These are phyloP conservation scores for Thereva nobilitata DNA, from an alignment of 2,888 invertebrate genomes.

Conservation along the genomic window DNA sequence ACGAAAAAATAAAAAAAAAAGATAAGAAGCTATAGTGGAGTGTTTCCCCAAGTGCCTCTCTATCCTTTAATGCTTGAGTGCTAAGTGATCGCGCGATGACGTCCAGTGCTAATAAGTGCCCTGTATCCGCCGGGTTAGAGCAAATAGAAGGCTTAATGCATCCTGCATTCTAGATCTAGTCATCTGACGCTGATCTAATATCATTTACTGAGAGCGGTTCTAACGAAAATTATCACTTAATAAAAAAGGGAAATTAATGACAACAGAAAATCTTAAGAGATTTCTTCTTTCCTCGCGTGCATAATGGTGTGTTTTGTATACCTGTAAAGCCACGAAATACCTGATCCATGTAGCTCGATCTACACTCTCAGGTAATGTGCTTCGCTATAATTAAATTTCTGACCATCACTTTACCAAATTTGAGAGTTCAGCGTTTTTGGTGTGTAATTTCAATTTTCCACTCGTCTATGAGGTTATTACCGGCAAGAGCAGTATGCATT, in stretches of 20 bases:
- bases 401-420: conserved; percentile 15
- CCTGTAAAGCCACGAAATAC: no score
- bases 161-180: background rate
- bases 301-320: no score
- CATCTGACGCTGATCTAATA: background rate
- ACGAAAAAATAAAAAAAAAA: no score
- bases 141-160: conserved; percentile 11
- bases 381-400: conserved; percentile 27
- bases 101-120: conserved; percentile 28
- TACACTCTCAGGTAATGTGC: background rate
- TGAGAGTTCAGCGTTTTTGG: conserved; percentile 12
- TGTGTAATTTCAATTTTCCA: conserved; percentile 31
- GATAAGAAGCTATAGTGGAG: no score
- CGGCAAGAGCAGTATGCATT: background rate
- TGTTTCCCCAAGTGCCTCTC: background rate
- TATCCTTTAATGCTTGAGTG: conserved; percentile 33
- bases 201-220: background rate
- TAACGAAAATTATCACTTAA: conserved; percentile 23
- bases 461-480: conserved; percentile 25
- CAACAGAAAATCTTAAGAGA: conserved; percentile 11
- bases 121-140: conserved; percentile 2
- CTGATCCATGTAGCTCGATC: no score
- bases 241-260: conserved; percentile 16
- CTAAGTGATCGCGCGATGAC: conserved; percentile 14
- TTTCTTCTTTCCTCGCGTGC: background rate